Evolutionary conservation across 2,888 invertebrate genomes (phyloP).

Genomic region (Cordilura impudica): DNA sequence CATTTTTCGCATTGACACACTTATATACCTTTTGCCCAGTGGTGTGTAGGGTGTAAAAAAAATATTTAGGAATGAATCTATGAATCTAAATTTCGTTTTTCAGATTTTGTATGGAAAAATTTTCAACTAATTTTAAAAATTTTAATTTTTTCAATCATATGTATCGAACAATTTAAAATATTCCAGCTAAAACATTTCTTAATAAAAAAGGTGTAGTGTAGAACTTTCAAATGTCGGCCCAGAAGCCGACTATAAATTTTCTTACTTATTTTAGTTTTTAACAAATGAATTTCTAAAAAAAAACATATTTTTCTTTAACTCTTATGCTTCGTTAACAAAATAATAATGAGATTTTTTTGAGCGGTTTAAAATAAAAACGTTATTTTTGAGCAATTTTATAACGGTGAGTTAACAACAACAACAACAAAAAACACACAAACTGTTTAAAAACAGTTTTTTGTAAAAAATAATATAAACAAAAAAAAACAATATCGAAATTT

Average conservation of each 20-base stretch:
- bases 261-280: constrained; percentile 49
- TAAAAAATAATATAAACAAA: constrained; percentile 44
- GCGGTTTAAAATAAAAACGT: constrained; percentile 53
- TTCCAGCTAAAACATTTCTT: too few relatives aligned
- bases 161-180: not conserved
- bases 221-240: not conserved
- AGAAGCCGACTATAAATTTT: constrained; percentile 3
- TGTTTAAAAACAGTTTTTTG: constrained; percentile 37
- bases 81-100: too few relatives aligned
- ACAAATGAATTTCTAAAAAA: constrained; percentile 56
- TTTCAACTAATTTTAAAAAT: not conserved
- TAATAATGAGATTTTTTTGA: constrained; percentile 59
- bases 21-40: too few relatives aligned
- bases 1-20: too few relatives aligned
- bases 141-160: not conserved
- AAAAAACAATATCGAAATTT: constrained; percentile 38
- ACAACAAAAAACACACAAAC: constrained; percentile 47
- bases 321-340: constrained; percentile 66
- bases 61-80: too few relatives aligned
- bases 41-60: too few relatives aligned
- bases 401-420: constrained; percentile 61
- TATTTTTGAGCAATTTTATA: constrained; percentile 61
- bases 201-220: not conserved
- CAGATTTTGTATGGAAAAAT: not conserved
- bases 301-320: constrained; percentile 64